A percentile compares a stretch with the other conserved stretches of the same genome.
These are phyloP conservation scores for Nomia melanderi DNA, from an alignment of 1,140 invertebrate genomes.

Conservation along the genomic window DNA sequence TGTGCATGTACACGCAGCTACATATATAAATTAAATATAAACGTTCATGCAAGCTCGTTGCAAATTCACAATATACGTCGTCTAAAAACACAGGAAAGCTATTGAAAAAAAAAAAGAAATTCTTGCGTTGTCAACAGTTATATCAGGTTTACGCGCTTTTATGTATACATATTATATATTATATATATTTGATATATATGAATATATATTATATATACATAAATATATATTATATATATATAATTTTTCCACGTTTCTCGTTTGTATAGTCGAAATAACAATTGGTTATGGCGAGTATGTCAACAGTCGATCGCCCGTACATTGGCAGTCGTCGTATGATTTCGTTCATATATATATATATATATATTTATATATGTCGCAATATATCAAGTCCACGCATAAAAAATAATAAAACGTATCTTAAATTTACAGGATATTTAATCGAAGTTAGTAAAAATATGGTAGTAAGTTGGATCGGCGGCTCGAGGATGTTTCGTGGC, in stretches of 20 bases:
- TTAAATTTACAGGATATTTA: constrained; percentile 41
- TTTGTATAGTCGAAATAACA: constrained; percentile 6
- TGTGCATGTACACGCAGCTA: constrained; percentile 42
- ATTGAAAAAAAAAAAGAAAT: background rate
- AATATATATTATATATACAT: too few species aligned
- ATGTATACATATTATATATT: background rate
- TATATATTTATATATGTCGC: background rate
- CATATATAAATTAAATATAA: constrained; percentile 47
- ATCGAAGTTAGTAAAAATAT: constrained; percentile 45
- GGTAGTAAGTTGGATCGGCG: constrained; percentile 32
- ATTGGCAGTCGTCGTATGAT: constrained; percentile 42
- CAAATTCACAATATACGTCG: constrained; percentile 5
- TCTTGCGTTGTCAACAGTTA: constrained; percentile 1
- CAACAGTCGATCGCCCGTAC: constrained; percentile 16
- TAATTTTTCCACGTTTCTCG: background rate
- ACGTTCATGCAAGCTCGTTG: constrained; percentile 24
- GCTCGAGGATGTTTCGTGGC: constrained; percentile 25
- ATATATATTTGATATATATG: too few species aligned
- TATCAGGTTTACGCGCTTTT: constrained; percentile 5
- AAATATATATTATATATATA: too few species aligned
- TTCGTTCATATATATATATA: background rate
- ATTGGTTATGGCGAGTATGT: constrained; percentile 26
- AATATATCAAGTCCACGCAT: constrained; percentile 44
- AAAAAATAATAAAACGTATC: constrained; percentile 45
- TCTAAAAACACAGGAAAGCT: constrained; percentile 4